Conservation (phyloP, 2,888 invertebrate genomes). For the Agriotes lineatus region DNA sequence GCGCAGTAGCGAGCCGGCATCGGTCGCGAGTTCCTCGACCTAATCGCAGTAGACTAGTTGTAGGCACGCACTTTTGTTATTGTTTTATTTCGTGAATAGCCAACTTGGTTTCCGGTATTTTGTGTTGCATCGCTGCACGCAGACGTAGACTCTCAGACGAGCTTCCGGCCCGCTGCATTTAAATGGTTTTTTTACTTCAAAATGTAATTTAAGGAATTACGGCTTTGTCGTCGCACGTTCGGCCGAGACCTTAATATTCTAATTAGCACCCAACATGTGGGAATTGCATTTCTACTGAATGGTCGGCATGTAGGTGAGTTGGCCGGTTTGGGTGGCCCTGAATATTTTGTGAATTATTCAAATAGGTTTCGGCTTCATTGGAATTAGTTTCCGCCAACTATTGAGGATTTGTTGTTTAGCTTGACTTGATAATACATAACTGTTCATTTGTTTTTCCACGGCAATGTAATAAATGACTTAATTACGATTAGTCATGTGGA, state of each 20-base stretch:
- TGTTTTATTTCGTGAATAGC: constrained; percentile 33
- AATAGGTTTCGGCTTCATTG: too few relatives aligned
- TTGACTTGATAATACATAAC: too few relatives aligned
- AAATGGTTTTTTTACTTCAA: too few relatives aligned
- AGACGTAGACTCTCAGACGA: constrained; percentile 27
- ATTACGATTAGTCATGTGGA: too few relatives aligned
- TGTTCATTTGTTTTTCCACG: too few relatives aligned
- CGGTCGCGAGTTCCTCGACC: constrained; percentile 52
- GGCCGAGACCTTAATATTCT: not conserved
- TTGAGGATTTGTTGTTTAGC: too few relatives aligned
- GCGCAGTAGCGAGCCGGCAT: constrained; percentile 40
- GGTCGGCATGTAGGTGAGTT: not conserved
- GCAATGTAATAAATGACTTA: too few relatives aligned
- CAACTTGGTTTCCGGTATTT: constrained; percentile 47
- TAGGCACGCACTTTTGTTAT: constrained; percentile 50
- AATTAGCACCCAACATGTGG: not conserved
- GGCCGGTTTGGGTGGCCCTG: too few relatives aligned
- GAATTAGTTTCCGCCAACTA: too few relatives aligned
- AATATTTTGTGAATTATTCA: too few relatives aligned
- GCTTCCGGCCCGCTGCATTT: constrained; percentile 26
- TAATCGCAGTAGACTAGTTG: constrained; percentile 51
- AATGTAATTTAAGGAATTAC: too few relatives aligned
- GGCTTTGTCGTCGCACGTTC: too few relatives aligned
- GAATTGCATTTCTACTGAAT: not conserved
- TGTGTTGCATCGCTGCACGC: constrained; percentile 41